phyloP scores from a whole-genome alignment of 1,140 invertebrate genomes.

The Caenorhabditis tropicalis region DNA sequence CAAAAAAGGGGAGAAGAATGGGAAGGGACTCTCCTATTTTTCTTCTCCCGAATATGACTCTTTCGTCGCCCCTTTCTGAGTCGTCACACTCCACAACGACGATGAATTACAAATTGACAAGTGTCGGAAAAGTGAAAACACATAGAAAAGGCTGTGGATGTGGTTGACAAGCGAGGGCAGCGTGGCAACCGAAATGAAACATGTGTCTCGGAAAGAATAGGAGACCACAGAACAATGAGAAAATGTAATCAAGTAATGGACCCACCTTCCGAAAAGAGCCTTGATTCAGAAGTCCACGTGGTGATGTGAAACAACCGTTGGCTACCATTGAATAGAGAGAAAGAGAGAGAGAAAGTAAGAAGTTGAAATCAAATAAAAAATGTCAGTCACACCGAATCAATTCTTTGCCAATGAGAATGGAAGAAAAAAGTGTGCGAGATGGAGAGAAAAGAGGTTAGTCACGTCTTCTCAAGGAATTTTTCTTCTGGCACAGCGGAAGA shows the following conservation, averaged over 20 bases:
- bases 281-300: constrained; percentile 40
- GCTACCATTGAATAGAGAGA: constrained; percentile 20
- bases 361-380: too few relatives aligned
- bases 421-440: constrained; percentile 4
- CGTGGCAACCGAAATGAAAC: constrained; percentile 12
- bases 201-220: neutral
- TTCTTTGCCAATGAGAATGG: constrained; percentile 13
- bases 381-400: constrained; percentile 8
- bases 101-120: constrained; percentile 41
- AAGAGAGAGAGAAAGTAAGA: too few relatives aligned
- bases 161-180: neutral
- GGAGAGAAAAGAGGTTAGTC: constrained; percentile 28
- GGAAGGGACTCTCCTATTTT: neutral
- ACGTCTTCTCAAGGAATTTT: neutral
- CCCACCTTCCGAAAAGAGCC: constrained; percentile 43
- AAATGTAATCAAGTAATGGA: neutral
- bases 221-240: neutral
- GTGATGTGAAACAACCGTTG: constrained; percentile 48
- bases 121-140: constrained; percentile 28
- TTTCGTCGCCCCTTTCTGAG: neutral
- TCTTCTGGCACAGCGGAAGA: neutral
- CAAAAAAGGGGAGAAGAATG: neutral
- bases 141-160: neutral
- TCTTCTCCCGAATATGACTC: constrained; percentile 14
- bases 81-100: constrained; percentile 11